These are phyloP conservation scores for Macquaria ambigua DNA, from an alignment of 2,113 vertebrate genomes.

Conservation along the genomic window DNA sequence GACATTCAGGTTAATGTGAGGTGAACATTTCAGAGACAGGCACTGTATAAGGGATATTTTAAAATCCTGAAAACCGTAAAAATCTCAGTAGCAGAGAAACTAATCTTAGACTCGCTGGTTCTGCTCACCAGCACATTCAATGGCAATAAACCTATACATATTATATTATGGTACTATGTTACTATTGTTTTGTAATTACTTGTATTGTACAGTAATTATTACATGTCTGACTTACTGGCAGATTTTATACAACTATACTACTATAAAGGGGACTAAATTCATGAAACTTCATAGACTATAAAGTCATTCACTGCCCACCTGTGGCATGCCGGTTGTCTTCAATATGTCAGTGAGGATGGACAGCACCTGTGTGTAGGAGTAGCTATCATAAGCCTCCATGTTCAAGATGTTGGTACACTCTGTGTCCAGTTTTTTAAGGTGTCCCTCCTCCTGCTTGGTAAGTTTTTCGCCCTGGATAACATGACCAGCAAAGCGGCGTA, in stretches of 20 bases:
- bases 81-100: no score
- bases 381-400: constrained; percentile 77
- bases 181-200: not conserved
- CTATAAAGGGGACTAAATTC: not conserved
- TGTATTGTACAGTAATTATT: no score
- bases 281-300: not conserved
- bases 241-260: no score
- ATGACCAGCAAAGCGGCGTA: constrained; percentile 83
- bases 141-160: not conserved
- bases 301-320: constrained; percentile 67
- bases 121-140: no score
- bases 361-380: constrained; percentile 82
- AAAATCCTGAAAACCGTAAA: no score
- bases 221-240: no score
- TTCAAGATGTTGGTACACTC: constrained; percentile 84
- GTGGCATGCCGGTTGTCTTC: constrained; percentile 79
- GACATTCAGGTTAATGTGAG: no score
- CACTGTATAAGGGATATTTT: no score
- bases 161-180: not conserved
- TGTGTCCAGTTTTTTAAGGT: constrained; percentile 68
- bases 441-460: constrained; percentile 41
- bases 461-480: constrained; percentile 77
- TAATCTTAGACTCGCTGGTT: no score
- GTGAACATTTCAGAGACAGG: no score
- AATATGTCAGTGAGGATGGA: constrained; percentile 84